Evolutionary conservation across 23 tunicate genomes (phyloP), one percentile per base, ranked within the genome.

Genomic region (Aplidium turbinatum): DNA sequence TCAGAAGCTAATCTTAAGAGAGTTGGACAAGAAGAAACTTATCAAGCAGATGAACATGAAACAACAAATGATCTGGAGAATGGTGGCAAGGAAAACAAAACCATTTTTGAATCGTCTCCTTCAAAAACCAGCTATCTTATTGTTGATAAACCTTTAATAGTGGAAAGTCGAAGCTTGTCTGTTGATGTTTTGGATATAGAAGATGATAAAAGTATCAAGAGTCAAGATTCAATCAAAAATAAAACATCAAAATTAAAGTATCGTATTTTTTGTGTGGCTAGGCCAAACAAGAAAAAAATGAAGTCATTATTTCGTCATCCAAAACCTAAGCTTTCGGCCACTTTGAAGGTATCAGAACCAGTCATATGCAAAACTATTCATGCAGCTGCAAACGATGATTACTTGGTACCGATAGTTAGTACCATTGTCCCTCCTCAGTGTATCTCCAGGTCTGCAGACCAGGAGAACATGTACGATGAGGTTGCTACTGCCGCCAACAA

Each of bases 381-480:
- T 19, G 2, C 58, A 26, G 33, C 76, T 4, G 58, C 39, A 6
- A 70, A 70, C 47, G 76, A 70, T 28, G 76, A 70, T 47, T 70
- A 70, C 26, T 22, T 70, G 18, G 58, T 47, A 7, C 76, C 76
- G 2, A 46, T 70, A 36, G n/a, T n/a, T n/a, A n/a, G n/a, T n/a
- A n/a, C n/a, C n/a, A n/a, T n/a, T n/a, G n/a, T n/a, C n/a, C n/a
- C n/a, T n/a, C 6, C 67, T 29, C 19, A 36, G 3, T 19, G 27
- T 3, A 3, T 50, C 25, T 4, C n/a, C 27, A 47, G 47, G 13
- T 23, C 62, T 23, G 36, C 47, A 20, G 21, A n/a, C 38, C 7
- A n/a, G 22, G 76, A 70, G n/a, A 47, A 70, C 23, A 57, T 58
- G 4, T 70, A 70, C 28, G 76, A 70, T 34, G 47, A 70, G 28